Evolutionary conservation across 2,113 vertebrate species (phyloP).

Genomic region (Oncorhynchus kisutch): DNA sequence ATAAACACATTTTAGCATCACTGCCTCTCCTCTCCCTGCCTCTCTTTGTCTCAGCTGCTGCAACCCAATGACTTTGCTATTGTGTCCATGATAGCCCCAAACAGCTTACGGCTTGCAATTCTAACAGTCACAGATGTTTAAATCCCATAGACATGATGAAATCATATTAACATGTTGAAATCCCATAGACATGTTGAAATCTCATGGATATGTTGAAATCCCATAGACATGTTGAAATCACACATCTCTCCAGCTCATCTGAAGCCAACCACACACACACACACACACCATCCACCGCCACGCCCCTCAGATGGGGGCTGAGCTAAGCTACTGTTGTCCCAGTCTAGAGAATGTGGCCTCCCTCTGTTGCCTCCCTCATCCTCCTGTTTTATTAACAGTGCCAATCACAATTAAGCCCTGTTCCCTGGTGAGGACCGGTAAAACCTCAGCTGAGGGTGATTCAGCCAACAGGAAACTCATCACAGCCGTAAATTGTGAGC

Average conservation of each 20-base stretch:
- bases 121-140: constrained; percentile 1
- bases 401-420: constrained; percentile 47
- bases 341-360: constrained; percentile 15
- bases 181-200: too few species aligned
- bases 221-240: too few species aligned
- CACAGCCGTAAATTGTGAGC: constrained; percentile 64
- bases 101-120: constrained; percentile 26
- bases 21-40: constrained; percentile 7
- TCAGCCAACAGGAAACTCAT: constrained; percentile 68
- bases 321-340: constrained; percentile 11
- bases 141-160: not conserved
- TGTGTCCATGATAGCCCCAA: constrained; percentile 40
- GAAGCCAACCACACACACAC: not conserved
- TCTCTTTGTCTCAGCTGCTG: not conserved
- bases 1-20: constrained; percentile 23
- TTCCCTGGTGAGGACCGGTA: constrained; percentile 41
- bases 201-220: too few species aligned
- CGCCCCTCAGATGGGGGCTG: constrained; percentile 11
- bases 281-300: not conserved
- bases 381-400: constrained; percentile 57
- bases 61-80: constrained; percentile 38
- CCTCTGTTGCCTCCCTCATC: constrained; percentile 23
- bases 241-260: not conserved
- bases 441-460: constrained; percentile 25
- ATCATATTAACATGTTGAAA: too few species aligned